Percentiles rank a stretch among this genome's conserved stretches.
Conservation (phyloP, 2,113 vertebrate genomes). For the Strigops habroptila region DNA sequence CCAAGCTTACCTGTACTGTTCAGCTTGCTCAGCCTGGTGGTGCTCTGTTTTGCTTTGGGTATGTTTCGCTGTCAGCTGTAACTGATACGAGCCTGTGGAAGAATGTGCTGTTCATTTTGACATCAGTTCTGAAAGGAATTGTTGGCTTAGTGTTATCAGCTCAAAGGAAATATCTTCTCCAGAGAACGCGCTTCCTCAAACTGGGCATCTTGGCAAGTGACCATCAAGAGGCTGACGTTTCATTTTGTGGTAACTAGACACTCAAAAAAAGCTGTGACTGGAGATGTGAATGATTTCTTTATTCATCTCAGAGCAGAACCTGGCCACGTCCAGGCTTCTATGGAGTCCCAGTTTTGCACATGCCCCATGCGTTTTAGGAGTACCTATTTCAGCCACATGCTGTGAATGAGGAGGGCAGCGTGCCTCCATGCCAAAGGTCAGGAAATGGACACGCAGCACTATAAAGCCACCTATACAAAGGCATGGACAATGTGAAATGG, state of each 20-base stretch:
- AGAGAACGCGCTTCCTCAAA: neutral
- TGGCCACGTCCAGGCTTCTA: neutral
- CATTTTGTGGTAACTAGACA: neutral
- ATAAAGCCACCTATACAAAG: neutral
- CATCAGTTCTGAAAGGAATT: neutral
- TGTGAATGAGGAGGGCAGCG: neutral
- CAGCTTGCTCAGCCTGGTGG: neutral
- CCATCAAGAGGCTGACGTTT: fast-evolving
- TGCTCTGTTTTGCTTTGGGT: neutral
- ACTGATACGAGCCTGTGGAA: neutral
- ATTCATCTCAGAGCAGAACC: neutral
- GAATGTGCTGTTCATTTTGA: neutral
- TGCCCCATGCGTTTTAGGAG: neutral
- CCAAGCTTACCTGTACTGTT: fast-evolving
- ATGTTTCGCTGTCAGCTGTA: neutral
- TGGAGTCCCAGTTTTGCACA: neutral
- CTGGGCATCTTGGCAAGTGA: neutral
- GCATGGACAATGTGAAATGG: neutral
- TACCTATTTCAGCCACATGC: neutral
- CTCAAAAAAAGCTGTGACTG: neutral
- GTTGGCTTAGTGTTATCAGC: neutral
- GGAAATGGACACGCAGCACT: neutral
- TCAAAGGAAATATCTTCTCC: slow-evolving; percentile 1
- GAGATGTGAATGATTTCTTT: neutral
- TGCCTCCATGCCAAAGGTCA: neutral